Base-by-base conservation (phyloP, 2,888 invertebrate genomes). In the Bembecia ichneumoniformis region DNA sequence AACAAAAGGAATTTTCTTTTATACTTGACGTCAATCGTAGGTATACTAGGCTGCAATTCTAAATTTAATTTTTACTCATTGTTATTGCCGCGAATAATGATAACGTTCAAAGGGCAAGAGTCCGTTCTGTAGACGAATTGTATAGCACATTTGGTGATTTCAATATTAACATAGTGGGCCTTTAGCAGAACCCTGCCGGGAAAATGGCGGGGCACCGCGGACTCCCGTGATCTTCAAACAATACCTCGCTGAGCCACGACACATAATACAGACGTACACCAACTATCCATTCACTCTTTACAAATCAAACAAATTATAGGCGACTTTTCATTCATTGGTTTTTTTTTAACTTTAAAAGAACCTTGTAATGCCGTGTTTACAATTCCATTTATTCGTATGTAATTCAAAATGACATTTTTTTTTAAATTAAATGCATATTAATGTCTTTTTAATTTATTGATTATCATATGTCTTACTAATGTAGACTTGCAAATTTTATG, bases 291-390 rank as follows among this genome's bases (percentile, higher is more conserved):
- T 81, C 78, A 75, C 69, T 77, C 82, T 75, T 76, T 80, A 82
- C 80, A 86, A 84, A 82, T 82, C 82, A 83, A 81, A 83, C 82
- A 83, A 82, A 84, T 84, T 84, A 80, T 82, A 79, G 81, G 68
- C 70, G 69, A 75, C 73, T 74, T 71, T 68, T 68, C 68, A 69
- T 46, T 40, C 40, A 40, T 13, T 14, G 1, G 11, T 40, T n/a
- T 20, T 7, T 28, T 28, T 28, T 28, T 28, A 9, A 28, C 28
- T 28, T 9, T 28, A 28, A 28, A 28, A 9, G 28, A 20, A 17
- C 20, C 20, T 20, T 20, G 20, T 5, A 5, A 20, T 7, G 2
- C 28, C 28, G 7, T 28, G 28, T 28, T 5, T 28, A 28, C 9
- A 28, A 28, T 28, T 28, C 28, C 5, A 28, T 28, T 28, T 28